phyloP scores from a whole-genome alignment of 2,888 invertebrate species.

The Teleogryllus oceanicus region DNA sequence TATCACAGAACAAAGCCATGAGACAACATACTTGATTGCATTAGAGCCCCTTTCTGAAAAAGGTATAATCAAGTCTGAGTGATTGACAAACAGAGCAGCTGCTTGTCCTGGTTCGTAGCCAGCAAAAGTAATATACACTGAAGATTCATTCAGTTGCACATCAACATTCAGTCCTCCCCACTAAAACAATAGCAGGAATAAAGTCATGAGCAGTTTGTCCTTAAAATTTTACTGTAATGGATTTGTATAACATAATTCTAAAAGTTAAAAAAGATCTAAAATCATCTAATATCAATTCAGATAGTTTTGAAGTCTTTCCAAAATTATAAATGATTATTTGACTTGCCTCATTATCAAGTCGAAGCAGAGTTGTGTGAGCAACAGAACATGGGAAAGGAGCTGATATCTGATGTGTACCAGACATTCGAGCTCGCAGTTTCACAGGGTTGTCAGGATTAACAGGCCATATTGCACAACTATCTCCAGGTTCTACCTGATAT shows the following conservation, averaged over 20 bases:
- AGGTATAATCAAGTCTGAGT: constrained; percentile 46
- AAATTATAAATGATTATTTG: no score
- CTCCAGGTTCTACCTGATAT: constrained; percentile 52
- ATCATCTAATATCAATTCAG: no score
- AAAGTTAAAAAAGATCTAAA: no score
- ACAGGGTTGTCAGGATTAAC: constrained; percentile 55
- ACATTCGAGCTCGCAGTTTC: constrained; percentile 61
- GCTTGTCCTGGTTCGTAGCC: constrained; percentile 84
- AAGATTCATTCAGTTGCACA: constrained; percentile 86
- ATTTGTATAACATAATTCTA: no score
- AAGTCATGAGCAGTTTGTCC: no score
- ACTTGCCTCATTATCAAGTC: constrained; percentile 70
- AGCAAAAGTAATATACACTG: constrained; percentile 82
- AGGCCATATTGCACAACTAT: constrained; percentile 85
- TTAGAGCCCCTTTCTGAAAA: not conserved
- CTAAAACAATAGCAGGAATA: constrained; percentile 45
- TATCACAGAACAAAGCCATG: no score
- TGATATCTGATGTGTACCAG: constrained; percentile 62
- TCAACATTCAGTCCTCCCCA: constrained; percentile 83
- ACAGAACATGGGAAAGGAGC: constrained; percentile 82
- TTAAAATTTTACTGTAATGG: no score
- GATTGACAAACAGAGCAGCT: constrained; percentile 89
- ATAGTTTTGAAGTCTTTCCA: no score
- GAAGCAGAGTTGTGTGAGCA: constrained; percentile 76
- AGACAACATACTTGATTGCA: not conserved